Conservation (phyloP, 2,113 vertebrate genomes). For the Mystacornis crossleyi region DNA sequence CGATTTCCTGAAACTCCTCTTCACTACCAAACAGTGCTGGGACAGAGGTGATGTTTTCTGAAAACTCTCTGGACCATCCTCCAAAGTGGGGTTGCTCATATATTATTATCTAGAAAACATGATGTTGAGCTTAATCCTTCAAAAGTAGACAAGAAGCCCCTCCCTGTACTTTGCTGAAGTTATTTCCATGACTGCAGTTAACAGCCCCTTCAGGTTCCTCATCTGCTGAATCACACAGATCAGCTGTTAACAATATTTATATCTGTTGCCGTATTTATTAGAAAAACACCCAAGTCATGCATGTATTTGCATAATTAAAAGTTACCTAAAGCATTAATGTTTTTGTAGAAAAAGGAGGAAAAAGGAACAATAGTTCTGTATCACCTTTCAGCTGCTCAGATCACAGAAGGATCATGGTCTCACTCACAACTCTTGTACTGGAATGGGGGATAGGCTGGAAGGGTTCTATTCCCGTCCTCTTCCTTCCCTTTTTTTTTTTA, state of each 20-base stretch:
- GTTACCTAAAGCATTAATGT: neutral
- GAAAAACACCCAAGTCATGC: neutral
- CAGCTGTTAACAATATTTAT: neutral
- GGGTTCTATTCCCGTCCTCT: neutral
- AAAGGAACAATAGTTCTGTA: neutral
- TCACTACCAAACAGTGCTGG: conserved; percentile 51
- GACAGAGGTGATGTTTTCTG: conserved; percentile 75
- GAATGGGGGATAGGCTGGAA: neutral
- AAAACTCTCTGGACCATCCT: conserved; percentile 77
- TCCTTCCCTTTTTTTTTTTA: neutral
- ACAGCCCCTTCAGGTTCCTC: neutral
- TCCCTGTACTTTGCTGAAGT: neutral
- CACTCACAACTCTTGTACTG: neutral
- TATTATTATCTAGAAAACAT: conserved; percentile 79
- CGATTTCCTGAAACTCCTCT: conserved; percentile 62
- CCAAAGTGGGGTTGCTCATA: conserved; percentile 79
- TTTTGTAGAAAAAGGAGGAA: neutral
- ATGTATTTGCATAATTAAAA: neutral
- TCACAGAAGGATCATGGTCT: neutral
- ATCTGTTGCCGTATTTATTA: neutral
- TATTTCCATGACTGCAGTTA: neutral
- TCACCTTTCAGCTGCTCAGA: neutral
- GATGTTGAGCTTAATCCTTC: neutral
- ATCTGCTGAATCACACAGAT: neutral
- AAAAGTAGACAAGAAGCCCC: neutral